Percentiles rank a stretch among this genome's conserved stretches.
Evolutionary conservation across 2,113 vertebrate species (phyloP).

Genomic region (Microcebus griseorufus): DNA sequence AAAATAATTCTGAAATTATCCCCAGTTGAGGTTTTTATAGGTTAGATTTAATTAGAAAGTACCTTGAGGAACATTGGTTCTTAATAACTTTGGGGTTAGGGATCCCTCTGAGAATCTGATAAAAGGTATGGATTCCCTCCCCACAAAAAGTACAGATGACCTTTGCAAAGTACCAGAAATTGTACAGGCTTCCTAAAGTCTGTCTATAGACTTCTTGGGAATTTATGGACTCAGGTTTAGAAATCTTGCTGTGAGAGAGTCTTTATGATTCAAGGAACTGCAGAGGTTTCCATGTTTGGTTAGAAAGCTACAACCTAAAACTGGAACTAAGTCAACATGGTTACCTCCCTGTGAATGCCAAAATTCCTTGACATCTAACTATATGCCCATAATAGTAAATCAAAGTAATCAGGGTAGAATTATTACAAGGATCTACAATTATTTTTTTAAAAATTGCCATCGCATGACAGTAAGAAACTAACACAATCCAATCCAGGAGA

Average conservation of each 20-base stretch:
- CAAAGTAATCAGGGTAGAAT: neutral
- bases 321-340: neutral
- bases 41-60: neutral
- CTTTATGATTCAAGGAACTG: neutral
- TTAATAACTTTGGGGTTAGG: neutral
- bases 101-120: neutral
- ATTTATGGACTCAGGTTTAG: neutral
- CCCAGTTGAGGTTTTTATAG: neutral
- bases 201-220: neutral
- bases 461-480: neutral
- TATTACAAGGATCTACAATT: neutral
- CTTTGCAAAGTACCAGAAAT: neutral
- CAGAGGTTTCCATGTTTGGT: slow-evolving; percentile 11
- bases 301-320: slow-evolving; percentile 40
- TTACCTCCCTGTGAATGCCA: neutral
- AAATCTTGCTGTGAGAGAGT: neutral
- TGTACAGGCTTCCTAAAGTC: neutral
- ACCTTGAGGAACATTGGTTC: neutral
- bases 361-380: neutral
- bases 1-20: slow-evolving; percentile 9
- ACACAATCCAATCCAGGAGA: neutral
- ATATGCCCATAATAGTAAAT: neutral
- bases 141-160: neutral
- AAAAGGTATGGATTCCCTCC: neutral
- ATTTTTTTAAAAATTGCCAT: neutral